Conservation (phyloP, 2,888 invertebrate species). For the Mellilla xanthometata region DNA sequence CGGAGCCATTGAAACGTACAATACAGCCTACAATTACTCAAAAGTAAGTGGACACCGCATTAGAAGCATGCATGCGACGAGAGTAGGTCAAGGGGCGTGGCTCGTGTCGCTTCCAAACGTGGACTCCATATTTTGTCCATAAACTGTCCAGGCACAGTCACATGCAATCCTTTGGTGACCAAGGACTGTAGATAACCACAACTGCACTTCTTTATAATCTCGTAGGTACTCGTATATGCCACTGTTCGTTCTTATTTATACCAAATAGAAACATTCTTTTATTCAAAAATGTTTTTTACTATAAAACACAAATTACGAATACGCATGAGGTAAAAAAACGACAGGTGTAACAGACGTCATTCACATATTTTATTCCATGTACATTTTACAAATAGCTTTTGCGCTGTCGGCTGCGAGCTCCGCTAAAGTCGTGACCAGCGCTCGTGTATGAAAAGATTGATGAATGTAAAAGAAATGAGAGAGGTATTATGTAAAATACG, state of each 20-base stretch:
- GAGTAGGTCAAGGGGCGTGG: constrained; percentile 35
- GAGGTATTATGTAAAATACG: constrained; percentile 11
- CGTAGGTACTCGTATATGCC: no score
- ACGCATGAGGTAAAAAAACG: no score
- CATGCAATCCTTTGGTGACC: constrained; percentile 17
- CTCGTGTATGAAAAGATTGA: constrained; percentile 19
- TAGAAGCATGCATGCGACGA: constrained; percentile 23
- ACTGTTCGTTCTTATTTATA: neutral
- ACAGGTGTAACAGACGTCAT: constrained; percentile 19
- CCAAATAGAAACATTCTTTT: neutral
- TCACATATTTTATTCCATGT: constrained; percentile 17
- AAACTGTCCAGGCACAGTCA: constrained; percentile 22
- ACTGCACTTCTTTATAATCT: neutral
- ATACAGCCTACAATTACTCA: constrained; percentile 25
- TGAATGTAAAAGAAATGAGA: constrained; percentile 15
- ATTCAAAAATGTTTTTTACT: neutral
- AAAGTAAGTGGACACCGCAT: constrained; percentile 27
- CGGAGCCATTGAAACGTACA: constrained; percentile 12
- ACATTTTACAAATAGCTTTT: constrained; percentile 24
- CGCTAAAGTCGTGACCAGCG: constrained; percentile 17
- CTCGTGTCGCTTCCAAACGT: constrained; percentile 29
- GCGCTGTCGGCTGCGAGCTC: constrained; percentile 15
- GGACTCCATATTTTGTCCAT: constrained; percentile 30
- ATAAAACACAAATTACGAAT: constrained; percentile 1
- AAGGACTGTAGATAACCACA: constrained; percentile 5